Base-by-base conservation (phyloP, 2,797 vertebrate genomes). In the Lophotriccus pileatus region DNA sequence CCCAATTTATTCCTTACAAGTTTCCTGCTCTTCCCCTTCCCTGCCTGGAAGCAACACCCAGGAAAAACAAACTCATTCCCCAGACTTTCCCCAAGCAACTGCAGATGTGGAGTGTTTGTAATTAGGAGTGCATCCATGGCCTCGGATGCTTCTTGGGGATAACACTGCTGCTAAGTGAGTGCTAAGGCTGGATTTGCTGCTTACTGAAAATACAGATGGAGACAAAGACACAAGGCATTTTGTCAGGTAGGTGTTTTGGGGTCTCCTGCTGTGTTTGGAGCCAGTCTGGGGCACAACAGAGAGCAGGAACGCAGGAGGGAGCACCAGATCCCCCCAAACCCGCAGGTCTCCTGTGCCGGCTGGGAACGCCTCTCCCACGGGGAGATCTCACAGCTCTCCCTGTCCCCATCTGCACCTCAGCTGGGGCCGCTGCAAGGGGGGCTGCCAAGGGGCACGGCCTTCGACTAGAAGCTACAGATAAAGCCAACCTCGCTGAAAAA, bases 241-340 rank as follows among this genome's bases (percentile, higher is more conserved):
- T 19, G 27, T 32, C 30, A 13, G 28, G 53, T 5, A 6, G 36
- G 18, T 8, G 59, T 37, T 67, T 36, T 2, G 7, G 49, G 37
- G 7, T 30, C 24, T 39, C 43, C 28, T 6, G 22, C 36, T 24
- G 36, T 6, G 22, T 47, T 47, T 3, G 4, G 28, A 18, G 28
- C 23, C 64, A 55, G n/a, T 23, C 0, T 2, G 28, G 70, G 21
- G 15, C 2, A 0, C 2, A 27, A 6, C 1, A 53, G 12, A 39
- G 55, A 64, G 72, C 39, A 3, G 76, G 72, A 27, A 14, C 14
- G 49, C 21, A 0, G 44, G 30, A 58, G 30, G 67, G 17, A 92
- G 46, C 63, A 62, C 36, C 56, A 23, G 56, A 69, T 30, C 6
- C 4, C 66, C 10, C 30, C 6, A 25, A 20, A 6, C 16, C 24